Evolutionary conservation across 2,888 invertebrate genomes (phyloP), one percentile per base, ranked within the genome.

Genomic region (Aromia moschata): DNA sequence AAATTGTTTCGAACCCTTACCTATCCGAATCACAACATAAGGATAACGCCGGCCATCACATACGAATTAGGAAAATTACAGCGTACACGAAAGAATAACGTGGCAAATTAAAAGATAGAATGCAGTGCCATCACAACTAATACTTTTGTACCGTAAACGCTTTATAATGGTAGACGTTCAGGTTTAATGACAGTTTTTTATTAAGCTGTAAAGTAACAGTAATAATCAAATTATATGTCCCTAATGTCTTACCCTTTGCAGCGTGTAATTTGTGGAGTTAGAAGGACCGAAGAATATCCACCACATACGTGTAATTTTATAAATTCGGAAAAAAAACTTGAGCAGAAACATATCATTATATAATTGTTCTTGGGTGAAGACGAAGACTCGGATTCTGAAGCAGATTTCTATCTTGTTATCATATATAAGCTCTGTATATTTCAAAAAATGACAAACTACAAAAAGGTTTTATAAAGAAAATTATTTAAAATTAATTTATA

Each of bases 201-300:
- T 58, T 58, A 52, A 60, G 59, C 38, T 47, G 46, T 62, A 67
- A 33, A 60, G 51, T 60, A 58, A 54, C 44, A 52, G 56, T 65
- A 65, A 67, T 61, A 56, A 51, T 36, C 16, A 67, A 67, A 67
- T 67, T 67, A 65, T 53, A 65, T 58, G 60, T 63, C 67, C 33
- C 41, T 58, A 67, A 64, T 59, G 58, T 47, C 56, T 55, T 16
- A 37, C 37, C 25, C 49, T 38, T 47, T 59, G 38, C 20, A 51
- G 3, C 12, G 16, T 57, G 38, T 57, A 57, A 51, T 51, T 43
- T 57, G 14, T 14, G 15, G n/a, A 12, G 3, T 38, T 38, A 38
- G 12, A 38, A 10, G n/a, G 37, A 11, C 20, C 14, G 11, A 25
- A 10, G 25, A 41, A 10, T 41, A 18, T 7, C 2, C n/a, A 33